These are phyloP conservation scores for Perdita meconis DNA, from an alignment of 2,888 invertebrate species.

Conservation along the genomic window DNA sequence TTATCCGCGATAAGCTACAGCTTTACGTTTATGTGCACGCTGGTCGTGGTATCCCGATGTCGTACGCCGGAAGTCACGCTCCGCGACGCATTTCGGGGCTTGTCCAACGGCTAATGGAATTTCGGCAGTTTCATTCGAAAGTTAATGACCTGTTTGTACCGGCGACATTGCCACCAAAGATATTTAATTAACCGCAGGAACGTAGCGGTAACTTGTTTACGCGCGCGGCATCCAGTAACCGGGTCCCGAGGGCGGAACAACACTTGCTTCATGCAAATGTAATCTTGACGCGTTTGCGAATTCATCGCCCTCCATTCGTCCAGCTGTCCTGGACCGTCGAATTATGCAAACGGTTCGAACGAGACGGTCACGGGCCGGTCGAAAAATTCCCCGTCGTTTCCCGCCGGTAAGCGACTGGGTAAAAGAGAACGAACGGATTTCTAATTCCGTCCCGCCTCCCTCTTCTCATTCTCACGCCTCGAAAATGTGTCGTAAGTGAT, in stretches of 20 bases:
- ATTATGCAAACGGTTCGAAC: constrained; percentile 22
- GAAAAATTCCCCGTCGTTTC: constrained; percentile 25
- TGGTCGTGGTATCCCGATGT: constrained; percentile 2
- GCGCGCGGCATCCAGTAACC: neutral
- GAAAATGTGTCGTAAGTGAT: constrained; percentile 63
- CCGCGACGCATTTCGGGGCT: constrained; percentile 21
- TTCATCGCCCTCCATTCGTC: neutral
- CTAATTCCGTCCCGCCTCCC: neutral
- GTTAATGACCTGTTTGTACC: constrained; percentile 42
- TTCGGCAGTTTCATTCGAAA: constrained; percentile 35
- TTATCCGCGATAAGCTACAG: constrained; percentile 73
- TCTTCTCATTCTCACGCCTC: constrained; percentile 62
- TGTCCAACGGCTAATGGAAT: constrained; percentile 48
- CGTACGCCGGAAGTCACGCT: constrained; percentile 26
- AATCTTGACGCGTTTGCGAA: constrained; percentile 32
- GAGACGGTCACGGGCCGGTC: neutral
- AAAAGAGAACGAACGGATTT: constrained; percentile 8
- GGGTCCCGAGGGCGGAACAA: constrained; percentile 9
- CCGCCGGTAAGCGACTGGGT: too few species aligned
- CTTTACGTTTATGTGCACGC: constrained; percentile 67
- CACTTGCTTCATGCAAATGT: constrained; percentile 29
- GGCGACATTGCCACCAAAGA: constrained; percentile 5
- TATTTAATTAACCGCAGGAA: constrained; percentile 51
- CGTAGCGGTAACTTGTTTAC: constrained; percentile 47
- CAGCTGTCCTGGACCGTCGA: constrained; percentile 6